A percentile compares a stretch with the other conserved stretches of the same genome.
Evolutionary conservation across 2,113 vertebrate genomes (phyloP).

Genomic region (Speoplatyrhinus poulsoni): DNA sequence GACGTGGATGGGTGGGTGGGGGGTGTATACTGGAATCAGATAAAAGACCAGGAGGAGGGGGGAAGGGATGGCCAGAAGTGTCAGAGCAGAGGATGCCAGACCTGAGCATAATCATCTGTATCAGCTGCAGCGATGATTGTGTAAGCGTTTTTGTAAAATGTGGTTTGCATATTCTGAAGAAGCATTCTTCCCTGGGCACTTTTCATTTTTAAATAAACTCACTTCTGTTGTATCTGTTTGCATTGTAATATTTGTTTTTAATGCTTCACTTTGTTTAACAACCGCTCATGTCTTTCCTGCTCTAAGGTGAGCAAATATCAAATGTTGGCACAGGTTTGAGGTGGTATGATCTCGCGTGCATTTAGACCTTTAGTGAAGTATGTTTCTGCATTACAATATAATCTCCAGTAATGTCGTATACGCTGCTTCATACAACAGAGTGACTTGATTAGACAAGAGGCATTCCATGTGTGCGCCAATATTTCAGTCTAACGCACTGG

Average conservation of each 20-base stretch:
- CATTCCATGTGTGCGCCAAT: no score
- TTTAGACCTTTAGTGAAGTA: conserved; percentile 31
- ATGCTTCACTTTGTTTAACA: neutral
- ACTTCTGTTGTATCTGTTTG: neutral
- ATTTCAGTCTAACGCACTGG: no score
- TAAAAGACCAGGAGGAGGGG: conserved; percentile 53
- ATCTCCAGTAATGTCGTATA: conserved; percentile 43
- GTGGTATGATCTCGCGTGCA: conserved; percentile 30
- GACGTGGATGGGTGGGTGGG: conserved; percentile 9
- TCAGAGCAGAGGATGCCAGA: conserved; percentile 66
- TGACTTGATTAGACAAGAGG: no score
- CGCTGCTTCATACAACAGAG: conserved; percentile 5
- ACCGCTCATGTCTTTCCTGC: neutral
- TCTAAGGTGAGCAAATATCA: conserved; percentile 2
- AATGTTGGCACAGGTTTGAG: conserved; percentile 24
- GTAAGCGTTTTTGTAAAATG: no score
- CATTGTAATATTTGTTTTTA: neutral
- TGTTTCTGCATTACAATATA: conserved; percentile 42
- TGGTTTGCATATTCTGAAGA: neutral
- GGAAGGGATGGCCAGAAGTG: conserved; percentile 55
- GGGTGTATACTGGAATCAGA: conserved; percentile 20
- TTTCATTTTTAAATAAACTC: neutral
- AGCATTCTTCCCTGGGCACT: no score
- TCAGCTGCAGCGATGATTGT: conserved; percentile 71
- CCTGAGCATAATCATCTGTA: conserved; percentile 62